Evolutionary conservation across 2,113 vertebrate species (phyloP).

Genomic region (Lates calcarifer): DNA sequence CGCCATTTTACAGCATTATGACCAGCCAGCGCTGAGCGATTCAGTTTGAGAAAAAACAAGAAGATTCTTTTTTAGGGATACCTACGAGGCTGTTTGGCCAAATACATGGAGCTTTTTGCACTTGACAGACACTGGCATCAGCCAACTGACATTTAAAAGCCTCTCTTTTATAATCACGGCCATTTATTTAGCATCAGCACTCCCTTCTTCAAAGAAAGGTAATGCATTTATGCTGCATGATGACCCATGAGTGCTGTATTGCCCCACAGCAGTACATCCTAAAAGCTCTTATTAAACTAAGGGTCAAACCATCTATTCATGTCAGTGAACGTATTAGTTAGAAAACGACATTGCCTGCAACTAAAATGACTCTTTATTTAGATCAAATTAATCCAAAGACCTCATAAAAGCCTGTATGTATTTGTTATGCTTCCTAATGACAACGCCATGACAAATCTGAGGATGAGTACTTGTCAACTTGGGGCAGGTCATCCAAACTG

Average conservation of each 20-base stretch:
- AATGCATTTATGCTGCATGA: slow-evolving; percentile 37
- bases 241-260: slow-evolving; percentile 40
- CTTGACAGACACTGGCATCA: slow-evolving; percentile 1
- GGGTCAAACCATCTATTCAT: slow-evolving; percentile 45
- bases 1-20: slow-evolving; percentile 58
- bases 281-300: slow-evolving; percentile 50
- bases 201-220: slow-evolving; percentile 23
- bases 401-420: slow-evolving; percentile 16
- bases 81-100: background rate
- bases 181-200: slow-evolving; percentile 41
- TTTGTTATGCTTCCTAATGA: slow-evolving; percentile 30
- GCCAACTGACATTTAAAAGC: slow-evolving; percentile 31
- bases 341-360: slow-evolving; percentile 27
- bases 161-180: background rate
- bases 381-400: slow-evolving; percentile 2
- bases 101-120: slow-evolving; percentile 11
- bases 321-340: slow-evolving; percentile 37
- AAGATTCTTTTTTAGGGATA: background rate
- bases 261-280: slow-evolving; percentile 35
- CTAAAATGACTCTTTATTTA: slow-evolving; percentile 15
- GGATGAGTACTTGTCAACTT: slow-evolving; percentile 61
- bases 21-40: slow-evolving; percentile 2
- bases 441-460: slow-evolving; percentile 55
- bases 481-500: slow-evolving; percentile 65
- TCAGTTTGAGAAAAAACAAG: slow-evolving; percentile 35